Conservation (phyloP, 2,797 vertebrate genomes). For the Sebastes vulpes region DNA sequence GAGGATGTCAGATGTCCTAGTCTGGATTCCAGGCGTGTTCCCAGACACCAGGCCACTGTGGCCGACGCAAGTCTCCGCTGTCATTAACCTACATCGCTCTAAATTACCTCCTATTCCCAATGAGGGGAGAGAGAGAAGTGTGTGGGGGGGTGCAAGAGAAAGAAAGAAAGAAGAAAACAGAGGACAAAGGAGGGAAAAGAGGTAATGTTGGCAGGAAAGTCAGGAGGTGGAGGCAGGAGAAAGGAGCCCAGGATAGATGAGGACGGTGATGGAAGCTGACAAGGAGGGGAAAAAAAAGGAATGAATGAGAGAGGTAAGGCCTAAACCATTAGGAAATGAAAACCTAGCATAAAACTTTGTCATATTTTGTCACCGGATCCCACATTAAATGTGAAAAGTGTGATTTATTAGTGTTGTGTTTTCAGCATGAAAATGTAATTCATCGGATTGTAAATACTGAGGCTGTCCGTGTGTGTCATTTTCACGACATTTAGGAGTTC, state of each 20-base stretch:
- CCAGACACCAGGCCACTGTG: constrained; percentile 69
- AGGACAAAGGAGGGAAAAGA: constrained; percentile 41
- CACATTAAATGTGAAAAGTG: constrained; percentile 68
- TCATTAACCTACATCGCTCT: constrained; percentile 83
- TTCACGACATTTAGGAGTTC: constrained; percentile 56
- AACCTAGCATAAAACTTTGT: constrained; percentile 63
- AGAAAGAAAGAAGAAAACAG: constrained; percentile 30
- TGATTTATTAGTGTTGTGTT: constrained; percentile 74
- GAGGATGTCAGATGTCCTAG: constrained; percentile 69
- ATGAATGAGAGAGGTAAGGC: constrained; percentile 41
- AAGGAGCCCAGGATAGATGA: constrained; percentile 62
- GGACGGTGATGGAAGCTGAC: constrained; percentile 72
- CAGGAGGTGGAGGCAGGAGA: constrained; percentile 28
- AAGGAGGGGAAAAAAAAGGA: constrained; percentile 40
- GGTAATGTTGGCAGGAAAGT: constrained; percentile 28
- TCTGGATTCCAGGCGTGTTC: constrained; percentile 67
- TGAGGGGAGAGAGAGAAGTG: constrained; percentile 35
- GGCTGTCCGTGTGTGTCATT: constrained; percentile 41
- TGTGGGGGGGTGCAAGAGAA: constrained; percentile 6
- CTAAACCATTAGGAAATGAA: constrained; percentile 76
- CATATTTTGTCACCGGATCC: constrained; percentile 72
- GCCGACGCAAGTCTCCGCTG: constrained; percentile 68
- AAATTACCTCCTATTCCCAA: constrained; percentile 79
- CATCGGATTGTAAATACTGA: constrained; percentile 51
- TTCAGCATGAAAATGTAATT: constrained; percentile 65